phyloP scores from a whole-genome alignment of 1,140 invertebrate genomes.

The Anoplophora glabripennis region DNA sequence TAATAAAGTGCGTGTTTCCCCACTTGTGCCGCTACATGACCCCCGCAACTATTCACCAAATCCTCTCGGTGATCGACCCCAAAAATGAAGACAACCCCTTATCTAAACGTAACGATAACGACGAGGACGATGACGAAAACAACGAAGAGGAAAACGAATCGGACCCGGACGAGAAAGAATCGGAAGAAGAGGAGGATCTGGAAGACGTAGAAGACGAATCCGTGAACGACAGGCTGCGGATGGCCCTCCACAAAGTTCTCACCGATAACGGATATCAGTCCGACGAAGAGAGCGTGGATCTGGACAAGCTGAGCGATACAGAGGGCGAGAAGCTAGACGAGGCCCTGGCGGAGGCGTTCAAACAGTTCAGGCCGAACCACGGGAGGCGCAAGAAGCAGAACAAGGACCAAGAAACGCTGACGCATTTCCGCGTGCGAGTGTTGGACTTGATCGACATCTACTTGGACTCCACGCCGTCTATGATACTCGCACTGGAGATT shows the following conservation, averaged over 20 bases:
- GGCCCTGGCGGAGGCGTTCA: constrained; percentile 69
- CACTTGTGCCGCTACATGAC: constrained; percentile 69
- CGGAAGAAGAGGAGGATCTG: constrained; percentile 42
- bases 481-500: constrained; percentile 65
- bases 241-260: constrained; percentile 63
- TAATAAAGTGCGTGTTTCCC: constrained; percentile 70
- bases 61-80: constrained; percentile 69
- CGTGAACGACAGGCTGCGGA: constrained; percentile 62
- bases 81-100: constrained; percentile 62
- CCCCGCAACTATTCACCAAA: constrained; percentile 63
- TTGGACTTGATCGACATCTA: constrained; percentile 71
- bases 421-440: constrained; percentile 67
- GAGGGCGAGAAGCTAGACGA: constrained; percentile 70
- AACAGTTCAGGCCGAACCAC: constrained; percentile 58
- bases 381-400: constrained; percentile 62
- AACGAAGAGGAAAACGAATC: constrained; percentile 52
- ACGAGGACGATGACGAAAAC: constrained; percentile 48
- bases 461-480: constrained; percentile 62
- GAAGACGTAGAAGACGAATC: constrained; percentile 58
- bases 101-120: constrained; percentile 46
- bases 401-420: constrained; percentile 62
- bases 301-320: constrained; percentile 72
- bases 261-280: constrained; percentile 55
- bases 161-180: constrained; percentile 52
- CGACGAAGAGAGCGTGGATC: constrained; percentile 69